Evolutionary conservation across 2,113 vertebrate species (phyloP), one percentile per base, ranked within the genome.

Genomic region (Morone saxatilis): DNA sequence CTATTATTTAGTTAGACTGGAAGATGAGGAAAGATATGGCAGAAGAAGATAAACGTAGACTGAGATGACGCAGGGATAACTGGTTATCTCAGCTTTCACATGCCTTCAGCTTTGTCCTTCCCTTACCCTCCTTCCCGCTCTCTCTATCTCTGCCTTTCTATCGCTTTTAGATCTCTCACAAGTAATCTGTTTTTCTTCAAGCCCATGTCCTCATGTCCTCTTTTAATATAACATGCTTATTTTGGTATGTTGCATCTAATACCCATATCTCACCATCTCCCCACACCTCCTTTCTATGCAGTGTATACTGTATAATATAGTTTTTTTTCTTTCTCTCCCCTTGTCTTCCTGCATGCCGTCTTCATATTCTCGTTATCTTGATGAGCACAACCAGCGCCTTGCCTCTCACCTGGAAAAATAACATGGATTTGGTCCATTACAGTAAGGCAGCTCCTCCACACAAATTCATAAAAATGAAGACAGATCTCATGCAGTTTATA

Each of bases 61-160:
- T 50, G 84, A 93, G 92, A 93, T 93, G 87, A 89, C 43, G 85
- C 72, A 38, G 71, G 90, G 91, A 94, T 91, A 90, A 93, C 79
- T 72, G 61, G 91, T 93, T 93, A 93, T 94, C 92, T 90, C 80
- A 72, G 90, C 88, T 76, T 88, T 88, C 90, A 91, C 91, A 90
- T 68, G 91, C 90, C 86, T 92, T 91, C 85, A 89, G 89, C 91
- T 90, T 93, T 90, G 83, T 94, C 93, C 92, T 94, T 89, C 86
- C 72, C 57, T 78, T 92, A 90, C 89, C 88, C 92, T 92, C 73
- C 71, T 78, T 81, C 68, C 78, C 19, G 20, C 66, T 86, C 66
- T 63, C 78, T 88, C 83, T 88, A 84, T 92, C 90, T 84, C 83
- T 63, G 40, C 80, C 40, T 81, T 81, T 87, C 65, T 89, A 92